Conservation (phyloP, 1,140 invertebrate genomes). For the Drosophila suzukii region DNA sequence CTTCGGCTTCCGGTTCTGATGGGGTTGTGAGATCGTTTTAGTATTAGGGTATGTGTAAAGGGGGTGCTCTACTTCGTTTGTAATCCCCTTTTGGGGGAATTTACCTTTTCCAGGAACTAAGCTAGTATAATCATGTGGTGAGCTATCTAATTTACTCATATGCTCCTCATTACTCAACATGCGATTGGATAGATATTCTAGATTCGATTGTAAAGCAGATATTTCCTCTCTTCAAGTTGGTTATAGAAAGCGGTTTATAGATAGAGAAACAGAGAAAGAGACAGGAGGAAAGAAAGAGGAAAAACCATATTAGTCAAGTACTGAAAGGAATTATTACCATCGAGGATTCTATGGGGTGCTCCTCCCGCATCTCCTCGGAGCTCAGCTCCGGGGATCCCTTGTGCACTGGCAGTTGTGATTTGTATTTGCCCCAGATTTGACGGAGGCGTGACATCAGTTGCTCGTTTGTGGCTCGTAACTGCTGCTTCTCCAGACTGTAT, state of each 20-base stretch:
- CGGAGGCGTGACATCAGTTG: slow-evolving; percentile 87
- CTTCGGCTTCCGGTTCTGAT: slow-evolving; percentile 30
- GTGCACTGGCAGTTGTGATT: slow-evolving; percentile 56
- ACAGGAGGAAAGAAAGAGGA: slow-evolving; percentile 35
- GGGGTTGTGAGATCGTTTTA: slow-evolving; percentile 22
- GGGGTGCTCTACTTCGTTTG: slow-evolving; percentile 5
- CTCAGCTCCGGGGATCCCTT: slow-evolving; percentile 44
- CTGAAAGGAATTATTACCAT: slow-evolving; percentile 53
- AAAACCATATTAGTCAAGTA: slow-evolving; percentile 49
- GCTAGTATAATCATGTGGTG: slow-evolving; percentile 74
- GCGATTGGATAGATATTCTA: slow-evolving; percentile 85
- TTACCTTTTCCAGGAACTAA: slow-evolving; percentile 82
- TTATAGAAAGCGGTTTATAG: not conserved
- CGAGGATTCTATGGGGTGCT: slow-evolving; percentile 44
- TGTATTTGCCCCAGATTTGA: slow-evolving; percentile 86
- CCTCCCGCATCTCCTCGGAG: slow-evolving; percentile 44
- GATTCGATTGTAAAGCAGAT: slow-evolving; percentile 86
- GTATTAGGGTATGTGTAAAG: slow-evolving; percentile 10
- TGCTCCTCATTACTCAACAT: slow-evolving; percentile 83
- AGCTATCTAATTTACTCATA: slow-evolving; percentile 79
- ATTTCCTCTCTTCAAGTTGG: slow-evolving; percentile 85
- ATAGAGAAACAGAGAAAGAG: slow-evolving; percentile 48
- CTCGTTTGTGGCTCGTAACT: slow-evolving; percentile 86
- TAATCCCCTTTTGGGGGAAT: not conserved
- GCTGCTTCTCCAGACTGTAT: slow-evolving; percentile 84